Percentiles rank a stretch among this genome's conserved stretches.
phyloP scores from a whole-genome alignment of 2,797 vertebrate species.

The Sternarchorhynchus goeldii region DNA sequence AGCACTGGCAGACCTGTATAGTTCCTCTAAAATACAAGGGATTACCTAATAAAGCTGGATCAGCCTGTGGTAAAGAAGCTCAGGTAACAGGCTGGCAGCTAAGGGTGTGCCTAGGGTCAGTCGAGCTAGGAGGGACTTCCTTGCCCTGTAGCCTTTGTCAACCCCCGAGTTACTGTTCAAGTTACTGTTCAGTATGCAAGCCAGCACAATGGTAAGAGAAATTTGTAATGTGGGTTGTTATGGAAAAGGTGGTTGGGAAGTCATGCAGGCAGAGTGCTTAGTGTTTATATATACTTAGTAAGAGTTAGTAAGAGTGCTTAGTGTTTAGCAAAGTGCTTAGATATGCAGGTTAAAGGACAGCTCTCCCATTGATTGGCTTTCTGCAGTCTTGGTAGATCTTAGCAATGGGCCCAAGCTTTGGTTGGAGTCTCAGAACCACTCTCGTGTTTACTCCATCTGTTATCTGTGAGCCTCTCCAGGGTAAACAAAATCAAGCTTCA shows the following conservation, averaged over 20 bases:
- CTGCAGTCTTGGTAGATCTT: too few relatives aligned
- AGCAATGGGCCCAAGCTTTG: too few relatives aligned
- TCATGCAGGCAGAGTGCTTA: too few relatives aligned
- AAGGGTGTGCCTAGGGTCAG: constrained; percentile 50
- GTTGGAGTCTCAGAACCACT: too few relatives aligned
- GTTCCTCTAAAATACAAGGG: constrained; percentile 68
- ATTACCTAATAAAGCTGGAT: constrained; percentile 79
- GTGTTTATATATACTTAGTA: too few relatives aligned
- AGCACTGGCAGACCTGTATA: constrained; percentile 49
- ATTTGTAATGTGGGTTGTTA: too few relatives aligned
- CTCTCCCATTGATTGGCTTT: too few relatives aligned
- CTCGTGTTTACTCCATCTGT: too few relatives aligned
- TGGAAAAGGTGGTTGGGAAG: too few relatives aligned
- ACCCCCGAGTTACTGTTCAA: not conserved
- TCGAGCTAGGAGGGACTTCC: constrained; percentile 52
- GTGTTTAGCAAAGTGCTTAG: too few relatives aligned
- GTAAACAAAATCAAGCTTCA: not conserved
- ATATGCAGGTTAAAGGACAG: too few relatives aligned
- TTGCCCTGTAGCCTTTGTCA: constrained; percentile 6
- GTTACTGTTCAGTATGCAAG: not conserved
- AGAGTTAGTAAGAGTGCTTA: too few relatives aligned
- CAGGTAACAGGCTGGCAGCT: constrained; percentile 72
- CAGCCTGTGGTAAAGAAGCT: constrained; percentile 75
- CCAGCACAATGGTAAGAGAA: not conserved
- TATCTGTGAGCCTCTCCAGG: not conserved